These are phyloP conservation scores for Molorchus minor DNA, from an alignment of 2,888 invertebrate species.

Conservation along the genomic window DNA sequence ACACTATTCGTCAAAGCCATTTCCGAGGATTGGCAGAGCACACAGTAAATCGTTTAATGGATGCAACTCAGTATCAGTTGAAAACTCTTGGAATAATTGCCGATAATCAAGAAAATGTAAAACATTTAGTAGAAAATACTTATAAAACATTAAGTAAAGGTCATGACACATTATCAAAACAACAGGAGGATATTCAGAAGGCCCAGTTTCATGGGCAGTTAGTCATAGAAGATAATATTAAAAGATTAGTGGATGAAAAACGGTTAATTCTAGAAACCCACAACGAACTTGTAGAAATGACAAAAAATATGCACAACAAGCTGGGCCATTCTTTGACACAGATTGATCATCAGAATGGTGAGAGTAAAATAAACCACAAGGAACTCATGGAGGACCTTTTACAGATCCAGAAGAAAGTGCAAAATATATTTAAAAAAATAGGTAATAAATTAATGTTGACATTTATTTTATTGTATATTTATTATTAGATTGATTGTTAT, in stretches of 20 bases:
- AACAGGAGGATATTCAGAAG: constrained; percentile 65
- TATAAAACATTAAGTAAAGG: constrained; percentile 49
- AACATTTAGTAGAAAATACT: constrained; percentile 53
- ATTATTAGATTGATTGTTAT: no score
- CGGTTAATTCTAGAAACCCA: constrained; percentile 69
- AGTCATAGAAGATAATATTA: constrained; percentile 66
- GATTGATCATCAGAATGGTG: constrained; percentile 63
- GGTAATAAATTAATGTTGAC: no score
- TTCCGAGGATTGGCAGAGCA: constrained; percentile 72
- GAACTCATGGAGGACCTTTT: constrained; percentile 67
- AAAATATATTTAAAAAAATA: constrained; percentile 67
- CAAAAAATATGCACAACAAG: constrained; percentile 66
- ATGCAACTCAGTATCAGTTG: constrained; percentile 60
- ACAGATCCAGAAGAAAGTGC: constrained; percentile 66
- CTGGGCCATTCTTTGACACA: constrained; percentile 66
- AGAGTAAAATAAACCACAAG: constrained; percentile 65
- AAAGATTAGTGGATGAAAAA: constrained; percentile 68
- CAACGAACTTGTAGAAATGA: constrained; percentile 65
- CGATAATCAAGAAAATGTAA: constrained; percentile 54
- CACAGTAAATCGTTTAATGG: constrained; percentile 71
- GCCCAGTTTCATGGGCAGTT: constrained; percentile 65
- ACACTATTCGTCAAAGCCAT: constrained; percentile 70
- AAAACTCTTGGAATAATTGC: constrained; percentile 53
- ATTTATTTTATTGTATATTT: no score
- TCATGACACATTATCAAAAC: constrained; percentile 53